phyloP scores from a whole-genome alignment of 2,888 invertebrate species.

The Siphlonurus alternatus region DNA sequence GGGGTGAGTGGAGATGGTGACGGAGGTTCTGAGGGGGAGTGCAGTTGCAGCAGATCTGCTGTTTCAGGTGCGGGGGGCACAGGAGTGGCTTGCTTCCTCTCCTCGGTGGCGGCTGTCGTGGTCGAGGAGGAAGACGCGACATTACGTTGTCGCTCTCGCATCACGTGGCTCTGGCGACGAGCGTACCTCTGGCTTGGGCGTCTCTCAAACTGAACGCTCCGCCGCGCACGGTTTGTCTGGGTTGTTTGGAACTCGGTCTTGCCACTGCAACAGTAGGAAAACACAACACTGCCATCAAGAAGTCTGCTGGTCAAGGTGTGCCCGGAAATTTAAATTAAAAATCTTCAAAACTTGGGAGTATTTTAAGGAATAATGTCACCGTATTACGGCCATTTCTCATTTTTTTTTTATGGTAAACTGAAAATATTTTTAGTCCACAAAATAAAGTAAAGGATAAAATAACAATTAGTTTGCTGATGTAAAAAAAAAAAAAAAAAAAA shows the following conservation, averaged over 20 bases:
- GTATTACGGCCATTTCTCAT: too few relatives aligned
- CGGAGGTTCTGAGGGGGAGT: neutral
- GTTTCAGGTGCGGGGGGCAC: neutral
- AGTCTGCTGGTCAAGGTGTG: neutral
- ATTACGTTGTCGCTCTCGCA: conserved; percentile 60
- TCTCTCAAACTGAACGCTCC: conserved; percentile 91
- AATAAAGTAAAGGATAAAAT: too few relatives aligned
- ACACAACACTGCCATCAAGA: neutral
- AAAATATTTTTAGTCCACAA: too few relatives aligned
- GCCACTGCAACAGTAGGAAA: conserved; percentile 40
- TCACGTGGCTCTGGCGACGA: conserved; percentile 73
- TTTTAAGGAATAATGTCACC: too few relatives aligned
- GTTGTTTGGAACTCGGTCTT: conserved; percentile 97
- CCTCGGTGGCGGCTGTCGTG: neutral
- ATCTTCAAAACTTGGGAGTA: too few relatives aligned
- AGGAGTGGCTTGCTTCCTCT: neutral
- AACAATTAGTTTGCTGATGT: too few relatives aligned
- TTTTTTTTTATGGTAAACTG: too few relatives aligned
- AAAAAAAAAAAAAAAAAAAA: too few relatives aligned
- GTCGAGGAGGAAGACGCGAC: neutral
- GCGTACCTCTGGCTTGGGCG: conserved; percentile 94
- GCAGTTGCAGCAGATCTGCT: neutral
- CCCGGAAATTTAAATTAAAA: neutral
- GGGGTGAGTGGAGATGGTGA: neutral
- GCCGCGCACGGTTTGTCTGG: conserved; percentile 70